phyloP scores from a whole-genome alignment of 2,888 invertebrate species.

The Oscheius onirici region DNA sequence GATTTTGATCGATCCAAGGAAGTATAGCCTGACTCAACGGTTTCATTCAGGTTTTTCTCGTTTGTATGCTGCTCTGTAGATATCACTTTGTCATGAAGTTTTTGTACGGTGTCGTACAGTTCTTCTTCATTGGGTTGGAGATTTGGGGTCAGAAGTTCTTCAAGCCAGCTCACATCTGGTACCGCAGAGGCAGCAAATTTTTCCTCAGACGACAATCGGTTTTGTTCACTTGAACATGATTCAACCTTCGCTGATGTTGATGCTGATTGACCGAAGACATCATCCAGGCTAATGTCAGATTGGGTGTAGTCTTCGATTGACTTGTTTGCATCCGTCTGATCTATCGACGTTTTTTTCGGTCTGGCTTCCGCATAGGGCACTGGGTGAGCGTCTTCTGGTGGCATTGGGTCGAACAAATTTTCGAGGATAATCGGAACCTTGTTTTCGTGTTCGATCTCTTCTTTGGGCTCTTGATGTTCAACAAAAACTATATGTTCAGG shows the following conservation, averaged over 20 bases:
- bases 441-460: no score
- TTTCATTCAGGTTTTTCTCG: not conserved
- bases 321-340: no score
- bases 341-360: no score
- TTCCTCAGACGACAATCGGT: not conserved
- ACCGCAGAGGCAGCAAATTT: not conserved
- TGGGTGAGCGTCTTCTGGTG: no score
- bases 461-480: no score
- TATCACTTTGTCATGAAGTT: constrained; percentile 10
- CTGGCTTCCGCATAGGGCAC: no score
- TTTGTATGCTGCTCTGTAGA: not conserved
- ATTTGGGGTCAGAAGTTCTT: constrained; percentile 5
- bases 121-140: constrained; percentile 12
- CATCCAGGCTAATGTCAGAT: no score
- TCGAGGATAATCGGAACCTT: no score
- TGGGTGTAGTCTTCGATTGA: no score
- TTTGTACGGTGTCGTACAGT: constrained; percentile 6
- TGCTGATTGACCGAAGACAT: no score
- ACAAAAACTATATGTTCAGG: no score
- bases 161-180: constrained; percentile 6
- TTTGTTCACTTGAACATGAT: not conserved
- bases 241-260: not conserved
- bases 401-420: no score
- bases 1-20: constrained; percentile 6
- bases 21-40: constrained; percentile 5